Base-by-base conservation (phyloP, 92 coral and sea anemone genomes). In the Palythoa grandis region DNA sequence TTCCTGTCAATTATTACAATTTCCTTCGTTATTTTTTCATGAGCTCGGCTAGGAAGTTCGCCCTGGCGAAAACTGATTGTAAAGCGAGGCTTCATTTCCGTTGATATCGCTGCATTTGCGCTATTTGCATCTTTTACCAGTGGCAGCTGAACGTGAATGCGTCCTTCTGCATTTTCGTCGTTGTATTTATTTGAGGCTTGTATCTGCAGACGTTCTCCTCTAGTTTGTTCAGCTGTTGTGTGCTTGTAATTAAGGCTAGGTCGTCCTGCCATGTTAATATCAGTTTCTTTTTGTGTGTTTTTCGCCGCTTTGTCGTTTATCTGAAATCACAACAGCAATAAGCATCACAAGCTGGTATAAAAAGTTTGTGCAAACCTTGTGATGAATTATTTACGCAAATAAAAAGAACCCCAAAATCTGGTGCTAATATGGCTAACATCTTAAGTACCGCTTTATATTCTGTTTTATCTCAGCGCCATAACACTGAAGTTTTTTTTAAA, bases 21-120 rank as follows among this genome's bases (percentile, higher is more conserved):
- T 40, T 90, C 93, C n/a, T 60, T 66, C 24, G 68, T 57, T n/a
- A 90, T 54, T 60, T 90, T 90, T 48, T 87, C 72, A 24, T 78
- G 83, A 17, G 60, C 83, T 38, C 72, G 57, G 66, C 70, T 54
- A 1, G 83, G 83, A 7, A 78, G 29, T n/a, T 61, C 83, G 57
- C 57, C 53, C 16, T 60, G 83, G 54, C 72, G 70, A 65, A 78
- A 58, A 43, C 29, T 78, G 24, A 78, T 37, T 58, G 83, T 58
- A 4, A 61, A 78, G 83, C 71, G 83, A 23, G 60, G 11, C 38
- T 60, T 61, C 19, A n/a, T 61, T 20, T 58, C 83, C 11, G 37
- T 57, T 12, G 56, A 16, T 24, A 19, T 9, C 22, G 58, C 58
- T 43, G 71, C 3, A 5, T 23, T 37, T 39, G 0, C 29, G 1